Base-by-base conservation (phyloP, 2,888 invertebrate genomes). In the Leucozona laternaria region DNA sequence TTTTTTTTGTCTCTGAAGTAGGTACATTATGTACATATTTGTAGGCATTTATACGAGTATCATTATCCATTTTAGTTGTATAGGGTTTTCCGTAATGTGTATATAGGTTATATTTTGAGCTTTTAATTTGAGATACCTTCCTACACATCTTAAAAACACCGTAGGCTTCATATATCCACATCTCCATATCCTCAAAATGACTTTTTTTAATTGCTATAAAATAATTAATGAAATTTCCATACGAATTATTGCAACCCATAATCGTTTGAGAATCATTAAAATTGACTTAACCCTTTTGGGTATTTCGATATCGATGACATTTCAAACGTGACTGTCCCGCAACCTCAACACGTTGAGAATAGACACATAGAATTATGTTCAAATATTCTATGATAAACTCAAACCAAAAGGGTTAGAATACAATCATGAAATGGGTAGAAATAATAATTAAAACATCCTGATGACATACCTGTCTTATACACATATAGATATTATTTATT, bases 321-420 rank as follows among this genome's bases (percentile, higher is more conserved):
- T 37, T 37, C 8, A 68, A 53, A 68, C 68, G 68, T 68, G 68
- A 68, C 53, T 37, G 5, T n/a, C 37, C 20, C 34, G n/a, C n/a
- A 34, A 22, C 22, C 20, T 13, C 31, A n/a, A 45, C n/a, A 45
- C 4, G 31, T 22, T 28, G n/a, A 10, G 48, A 48, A 66, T 22
- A 20, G 25, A 45, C 45, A 13, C 17, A 15, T 15, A 53, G 37
- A 37, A 68, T 37, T 53, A 25, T 25, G 22, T 50, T 34, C 66
- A 34, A 48, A 50, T 50, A 31, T 50, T 50, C 15, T 34, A 68
- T 68, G 66, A 68, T 22, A 28, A 17, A 50, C 13, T 45, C 31
- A 31, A 64, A 25, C 6, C 6, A 68, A 45, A 68, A 68, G 66
- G 66, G 50, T 68, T 68, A 53, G 53, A 53, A 68, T 22, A n/a